Evolutionary conservation across 1,140 invertebrate genomes (phyloP).

Genomic region (Venustaconcha ellipsiformis): DNA sequence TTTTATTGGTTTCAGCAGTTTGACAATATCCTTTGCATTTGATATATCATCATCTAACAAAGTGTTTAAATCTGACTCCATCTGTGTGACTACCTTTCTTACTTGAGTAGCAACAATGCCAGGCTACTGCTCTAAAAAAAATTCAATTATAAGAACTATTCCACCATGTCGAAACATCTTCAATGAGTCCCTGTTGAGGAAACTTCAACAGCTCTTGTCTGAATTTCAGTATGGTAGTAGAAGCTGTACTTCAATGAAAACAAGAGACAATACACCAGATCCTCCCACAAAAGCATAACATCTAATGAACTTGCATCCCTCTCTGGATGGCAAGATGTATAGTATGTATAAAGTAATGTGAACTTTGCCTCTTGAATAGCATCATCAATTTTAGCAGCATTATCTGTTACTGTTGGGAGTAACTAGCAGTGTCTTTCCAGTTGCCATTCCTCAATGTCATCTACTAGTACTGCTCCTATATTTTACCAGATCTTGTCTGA

Average conservation of each 20-base stretch:
- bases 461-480: background rate
- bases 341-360: conserved; percentile 27
- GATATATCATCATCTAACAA: too few relatives aligned
- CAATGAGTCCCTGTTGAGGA: too few relatives aligned
- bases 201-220: too few relatives aligned
- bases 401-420: conserved; percentile 17
- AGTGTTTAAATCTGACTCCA: too few relatives aligned
- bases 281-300: conserved; percentile 13
- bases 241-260: conserved; percentile 28
- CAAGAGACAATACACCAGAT: conserved; percentile 8
- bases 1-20: too few relatives aligned
- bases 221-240: background rate
- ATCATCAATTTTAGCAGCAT: conserved; percentile 26
- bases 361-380: conserved; percentile 16
- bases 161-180: too few relatives aligned
- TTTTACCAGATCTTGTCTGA: conserved; percentile 11
- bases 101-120: too few relatives aligned
- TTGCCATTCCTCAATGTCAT: conserved; percentile 6
- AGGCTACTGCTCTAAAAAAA: too few relatives aligned
- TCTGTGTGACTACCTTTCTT: too few relatives aligned
- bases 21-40: too few relatives aligned
- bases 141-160: too few relatives aligned
- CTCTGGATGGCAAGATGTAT: conserved; percentile 23
- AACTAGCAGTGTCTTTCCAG: conserved; percentile 1
- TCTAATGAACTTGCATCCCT: conserved; percentile 4